Evolutionary conservation across 2,888 invertebrate species (phyloP).

Genomic region (Epistrophe grossulariae): DNA sequence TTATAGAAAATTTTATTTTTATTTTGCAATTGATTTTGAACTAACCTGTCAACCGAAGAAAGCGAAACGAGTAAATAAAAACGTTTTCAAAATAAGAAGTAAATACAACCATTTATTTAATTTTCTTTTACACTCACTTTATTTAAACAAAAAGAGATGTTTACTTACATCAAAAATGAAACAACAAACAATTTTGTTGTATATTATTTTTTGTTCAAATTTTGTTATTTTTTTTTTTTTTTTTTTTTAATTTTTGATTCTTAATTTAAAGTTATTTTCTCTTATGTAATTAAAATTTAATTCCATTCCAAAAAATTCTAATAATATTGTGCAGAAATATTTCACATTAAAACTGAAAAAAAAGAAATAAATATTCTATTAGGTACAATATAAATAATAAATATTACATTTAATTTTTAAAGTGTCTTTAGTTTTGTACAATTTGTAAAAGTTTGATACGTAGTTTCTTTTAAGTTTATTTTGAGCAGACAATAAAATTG

Average conservation of each 20-base stretch:
- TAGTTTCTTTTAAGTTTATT: slow-evolving; percentile 29
- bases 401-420: slow-evolving; percentile 4
- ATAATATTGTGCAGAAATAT: slow-evolving; percentile 60
- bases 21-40: too few relatives aligned
- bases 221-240: slow-evolving; percentile 8
- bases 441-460: slow-evolving; percentile 59
- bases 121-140: slow-evolving; percentile 67
- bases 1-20: too few relatives aligned
- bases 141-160: slow-evolving; percentile 59
- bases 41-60: too few relatives aligned
- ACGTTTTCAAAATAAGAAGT: background rate
- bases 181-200: slow-evolving; percentile 32
- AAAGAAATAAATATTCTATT: background rate
- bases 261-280: slow-evolving; percentile 31
- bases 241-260: slow-evolving; percentile 40
- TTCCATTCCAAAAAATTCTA: slow-evolving; percentile 27
- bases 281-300: slow-evolving; percentile 18
- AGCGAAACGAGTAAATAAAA: background rate
- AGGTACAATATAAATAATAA: background rate
- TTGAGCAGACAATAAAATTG: slow-evolving; percentile 54
- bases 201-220: background rate
- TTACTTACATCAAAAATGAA: slow-evolving; percentile 16
- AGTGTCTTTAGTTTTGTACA: slow-evolving; percentile 58
- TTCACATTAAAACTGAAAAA: slow-evolving; percentile 39
- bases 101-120: slow-evolving; percentile 5